Conservation (phyloP, 2,113 vertebrate genomes). For the Ageneiosus marmoratus region DNA sequence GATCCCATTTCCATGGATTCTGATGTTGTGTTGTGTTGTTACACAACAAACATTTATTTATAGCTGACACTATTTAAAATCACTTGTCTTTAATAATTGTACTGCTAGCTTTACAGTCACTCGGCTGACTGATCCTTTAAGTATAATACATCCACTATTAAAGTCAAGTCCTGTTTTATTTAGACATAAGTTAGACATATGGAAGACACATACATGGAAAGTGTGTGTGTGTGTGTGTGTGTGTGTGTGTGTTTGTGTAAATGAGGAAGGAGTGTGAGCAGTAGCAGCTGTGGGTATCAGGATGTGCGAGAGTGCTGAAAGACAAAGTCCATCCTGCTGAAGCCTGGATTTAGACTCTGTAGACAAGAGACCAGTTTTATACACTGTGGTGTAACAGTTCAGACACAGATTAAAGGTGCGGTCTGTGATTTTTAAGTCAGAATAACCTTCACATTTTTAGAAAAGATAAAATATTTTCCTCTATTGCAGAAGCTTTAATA, state of each 20-base stretch:
- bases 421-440: background rate
- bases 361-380: background rate
- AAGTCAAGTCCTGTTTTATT: background rate
- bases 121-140: background rate
- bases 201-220: constrained; percentile 18
- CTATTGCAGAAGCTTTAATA: background rate
- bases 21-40: background rate
- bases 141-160: constrained; percentile 1
- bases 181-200: background rate
- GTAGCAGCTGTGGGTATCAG: constrained; percentile 25
- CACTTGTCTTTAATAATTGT: background rate
- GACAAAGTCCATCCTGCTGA: constrained; percentile 26
- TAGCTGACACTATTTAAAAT: background rate
- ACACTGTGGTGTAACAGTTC: background rate
- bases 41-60: background rate
- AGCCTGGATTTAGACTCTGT: constrained; percentile 1
- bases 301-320: constrained; percentile 38
- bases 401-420: background rate
- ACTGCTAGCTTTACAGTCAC: background rate
- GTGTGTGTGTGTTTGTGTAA: constrained; percentile 39
- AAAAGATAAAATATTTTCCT: background rate
- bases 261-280: constrained; percentile 24
- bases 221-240: constrained; percentile 31
- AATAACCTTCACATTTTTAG: background rate
- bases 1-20: background rate